Evolutionary conservation across 2,888 invertebrate genomes (phyloP).

Genomic region (Caenorhabditis japonica): DNA sequence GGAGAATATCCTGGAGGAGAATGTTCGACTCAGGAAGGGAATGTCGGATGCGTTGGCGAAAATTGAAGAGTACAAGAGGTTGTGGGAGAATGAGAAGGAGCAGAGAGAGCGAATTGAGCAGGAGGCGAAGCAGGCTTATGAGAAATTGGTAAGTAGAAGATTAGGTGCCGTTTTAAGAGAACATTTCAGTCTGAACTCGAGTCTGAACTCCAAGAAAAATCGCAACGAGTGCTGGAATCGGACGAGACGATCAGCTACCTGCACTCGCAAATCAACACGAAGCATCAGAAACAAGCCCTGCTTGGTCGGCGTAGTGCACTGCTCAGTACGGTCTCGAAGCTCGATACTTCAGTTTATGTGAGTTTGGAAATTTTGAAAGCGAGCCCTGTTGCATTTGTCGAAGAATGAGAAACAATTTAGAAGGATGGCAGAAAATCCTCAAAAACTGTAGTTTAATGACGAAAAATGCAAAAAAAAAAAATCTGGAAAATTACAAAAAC

Average conservation of each 20-base stretch:
- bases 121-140: slow-evolving; percentile 17
- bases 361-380: no score
- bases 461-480: no score
- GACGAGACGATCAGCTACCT: slow-evolving; percentile 49
- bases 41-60: slow-evolving; percentile 52
- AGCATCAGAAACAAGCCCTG: slow-evolving; percentile 44
- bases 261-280: slow-evolving; percentile 53
- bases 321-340: slow-evolving; percentile 37
- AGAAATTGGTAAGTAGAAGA: no score
- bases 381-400: no score
- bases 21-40: slow-evolving; percentile 38
- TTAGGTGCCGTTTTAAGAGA: no score
- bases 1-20: slow-evolving; percentile 31
- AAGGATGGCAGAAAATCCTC: no score
- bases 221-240: background rate
- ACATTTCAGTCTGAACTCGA: no score
- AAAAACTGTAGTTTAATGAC: no score
- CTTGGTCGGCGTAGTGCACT: slow-evolving; percentile 44
- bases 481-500: background rate
- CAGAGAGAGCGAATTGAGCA: slow-evolving; percentile 26
- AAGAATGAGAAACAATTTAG: no score
- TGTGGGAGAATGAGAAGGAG: slow-evolving; percentile 35
- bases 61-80: slow-evolving; percentile 50
- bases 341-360: slow-evolving; percentile 9
- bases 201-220: slow-evolving; percentile 5